phyloP scores from a whole-genome alignment of 2,888 invertebrate species.

The Chrysolina haemoptera region DNA sequence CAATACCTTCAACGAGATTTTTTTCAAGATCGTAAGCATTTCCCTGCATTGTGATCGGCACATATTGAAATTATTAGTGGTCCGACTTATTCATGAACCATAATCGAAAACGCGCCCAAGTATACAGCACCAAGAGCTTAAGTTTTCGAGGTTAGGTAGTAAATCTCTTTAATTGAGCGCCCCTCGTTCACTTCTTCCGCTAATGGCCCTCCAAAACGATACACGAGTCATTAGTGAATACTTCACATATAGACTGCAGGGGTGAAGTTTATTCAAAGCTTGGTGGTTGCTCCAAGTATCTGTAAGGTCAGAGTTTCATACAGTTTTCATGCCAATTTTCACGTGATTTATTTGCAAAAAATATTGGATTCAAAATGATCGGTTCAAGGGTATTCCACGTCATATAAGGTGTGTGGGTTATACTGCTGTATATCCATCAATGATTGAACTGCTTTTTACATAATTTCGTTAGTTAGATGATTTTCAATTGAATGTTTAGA shows the following conservation, averaged over 20 bases:
- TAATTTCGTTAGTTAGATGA: no score
- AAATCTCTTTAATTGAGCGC: conserved; percentile 64
- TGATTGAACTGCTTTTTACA: no score
- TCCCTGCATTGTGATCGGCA: not conserved
- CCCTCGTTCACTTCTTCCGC: conserved; percentile 64
- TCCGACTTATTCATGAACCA: conserved; percentile 42
- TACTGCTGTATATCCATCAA: no score
- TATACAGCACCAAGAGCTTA: conserved; percentile 51
- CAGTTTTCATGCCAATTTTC: not conserved
- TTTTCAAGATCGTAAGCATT: not conserved
- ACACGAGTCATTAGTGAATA: conserved; percentile 57
- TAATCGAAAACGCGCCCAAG: conserved; percentile 56
- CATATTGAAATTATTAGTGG: conserved; percentile 35
- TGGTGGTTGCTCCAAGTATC: not conserved
- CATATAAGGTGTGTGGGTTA: no score
- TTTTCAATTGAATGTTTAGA: no score
- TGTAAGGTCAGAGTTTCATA: not conserved
- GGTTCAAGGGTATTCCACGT: no score
- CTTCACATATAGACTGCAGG: conserved; percentile 18
- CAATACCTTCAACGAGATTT: not conserved
- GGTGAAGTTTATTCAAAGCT: not conserved
- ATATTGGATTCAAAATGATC: not conserved
- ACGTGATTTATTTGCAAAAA: not conserved
- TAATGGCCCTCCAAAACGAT: conserved; percentile 68
- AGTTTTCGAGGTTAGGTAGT: conserved; percentile 54